phyloP scores from a whole-genome alignment of 2,888 invertebrate species.

The Athetis lepigone region DNA sequence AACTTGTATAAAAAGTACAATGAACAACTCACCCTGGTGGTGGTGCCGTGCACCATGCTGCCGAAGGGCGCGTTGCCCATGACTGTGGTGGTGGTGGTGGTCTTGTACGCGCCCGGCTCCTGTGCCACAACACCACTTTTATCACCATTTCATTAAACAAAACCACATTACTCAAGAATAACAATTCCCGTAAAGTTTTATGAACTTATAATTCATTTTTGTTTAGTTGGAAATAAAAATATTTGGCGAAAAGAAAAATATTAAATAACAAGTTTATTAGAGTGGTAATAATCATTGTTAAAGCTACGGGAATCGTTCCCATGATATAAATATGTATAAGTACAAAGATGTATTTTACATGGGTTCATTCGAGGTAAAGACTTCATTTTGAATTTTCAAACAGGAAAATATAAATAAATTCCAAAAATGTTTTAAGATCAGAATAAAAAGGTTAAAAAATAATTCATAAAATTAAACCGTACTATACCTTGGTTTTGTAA shows the following conservation, averaged over 20 bases:
- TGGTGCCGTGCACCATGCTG: constrained; percentile 80
- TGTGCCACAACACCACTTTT: constrained; percentile 51
- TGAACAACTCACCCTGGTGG: constrained; percentile 76
- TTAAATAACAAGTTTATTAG: no score
- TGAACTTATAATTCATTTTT: no score
- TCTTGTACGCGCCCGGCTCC: constrained; percentile 85
- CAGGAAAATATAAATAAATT: background rate
- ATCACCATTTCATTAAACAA: background rate
- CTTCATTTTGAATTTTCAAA: background rate
- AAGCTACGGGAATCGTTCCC: no score
- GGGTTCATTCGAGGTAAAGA: background rate
- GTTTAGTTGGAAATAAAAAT: no score
- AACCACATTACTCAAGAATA: background rate
- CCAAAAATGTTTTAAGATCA: background rate
- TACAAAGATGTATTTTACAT: background rate
- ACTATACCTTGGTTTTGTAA: constrained; percentile 43
- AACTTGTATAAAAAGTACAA: background rate
- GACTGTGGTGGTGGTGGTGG: constrained; percentile 83
- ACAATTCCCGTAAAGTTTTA: no score
- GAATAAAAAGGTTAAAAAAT: background rate
- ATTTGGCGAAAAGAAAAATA: no score
- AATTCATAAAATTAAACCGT: constrained; percentile 24
- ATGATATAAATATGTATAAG: no score
- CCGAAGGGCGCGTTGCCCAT: constrained; percentile 87
- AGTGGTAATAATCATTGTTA: no score